Base-by-base conservation (phyloP, 2,888 invertebrate species). In the Nomada hirtipes region DNA sequence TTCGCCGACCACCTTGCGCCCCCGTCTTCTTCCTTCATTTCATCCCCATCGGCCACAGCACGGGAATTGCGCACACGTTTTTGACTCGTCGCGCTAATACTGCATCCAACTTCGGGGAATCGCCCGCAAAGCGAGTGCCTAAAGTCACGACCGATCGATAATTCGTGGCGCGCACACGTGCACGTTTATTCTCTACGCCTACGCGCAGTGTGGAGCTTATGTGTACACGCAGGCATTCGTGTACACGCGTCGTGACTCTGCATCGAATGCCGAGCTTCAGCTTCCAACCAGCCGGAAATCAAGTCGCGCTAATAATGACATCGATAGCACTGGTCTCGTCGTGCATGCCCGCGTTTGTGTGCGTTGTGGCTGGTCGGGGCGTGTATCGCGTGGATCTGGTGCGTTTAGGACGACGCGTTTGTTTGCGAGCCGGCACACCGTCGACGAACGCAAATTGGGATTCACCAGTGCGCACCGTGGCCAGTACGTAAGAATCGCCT, bases 111-210 rank as follows among this genome's bases (percentile, higher is more conserved):
- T 83, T 78, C 74, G 60, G 64, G 80, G 82, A 86, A 85, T 84
- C 83, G 79, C 80, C 82, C 79, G 81, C 80, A 82, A 88, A 89
- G 76, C 76, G 47, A 47, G 65, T 57, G 79, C 59, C 74, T 63
- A 81, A 86, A 86, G 81, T 87, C 87, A 73, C 42, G 86, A 70
- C 57, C 72, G 72, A 77, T 87, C 88, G 83, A 87, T 87, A 81
- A 65, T 55, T 78, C 36, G 75, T 67, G 59, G 83, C 57, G 73
- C 76, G 77, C 79, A 72, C 53, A 77, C 65, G 61, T 74, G 71
- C 69, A 61, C 69, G 57, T 57, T 65, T 57, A 61, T 79, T 26
- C 57, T 7, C 3, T 59, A 29, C 44, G 53, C 44, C 26, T 42
- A 52, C 60, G 50, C 50, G 42, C 60, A 23, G 26, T 44, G 20